These are phyloP conservation scores for Catamblyrhynchus diadema DNA, from an alignment of 2,797 vertebrate genomes.

Conservation along the genomic window DNA sequence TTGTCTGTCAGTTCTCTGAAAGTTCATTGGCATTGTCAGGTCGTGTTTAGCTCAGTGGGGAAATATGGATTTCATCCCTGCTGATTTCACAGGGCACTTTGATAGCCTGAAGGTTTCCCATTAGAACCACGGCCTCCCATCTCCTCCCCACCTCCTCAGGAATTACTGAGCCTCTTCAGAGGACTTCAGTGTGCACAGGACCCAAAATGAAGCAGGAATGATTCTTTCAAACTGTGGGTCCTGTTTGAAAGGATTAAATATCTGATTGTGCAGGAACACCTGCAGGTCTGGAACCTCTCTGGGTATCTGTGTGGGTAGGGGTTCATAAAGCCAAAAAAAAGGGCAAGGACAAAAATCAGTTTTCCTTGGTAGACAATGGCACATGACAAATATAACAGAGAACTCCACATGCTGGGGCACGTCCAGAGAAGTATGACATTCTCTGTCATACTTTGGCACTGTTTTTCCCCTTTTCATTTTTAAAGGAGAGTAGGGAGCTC, in stretches of 20 bases:
- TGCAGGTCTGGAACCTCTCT: background rate
- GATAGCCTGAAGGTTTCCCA: constrained; percentile 43
- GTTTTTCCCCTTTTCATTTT: background rate
- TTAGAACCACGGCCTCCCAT: constrained; percentile 1
- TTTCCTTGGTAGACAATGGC: background rate
- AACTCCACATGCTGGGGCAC: background rate
- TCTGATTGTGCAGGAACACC: background rate
- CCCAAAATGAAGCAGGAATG: background rate
- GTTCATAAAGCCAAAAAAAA: background rate
- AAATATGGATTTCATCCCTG: constrained; percentile 66
- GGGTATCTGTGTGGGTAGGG: background rate
- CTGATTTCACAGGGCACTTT: constrained; percentile 51
- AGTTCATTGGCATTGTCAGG: constrained; percentile 77
- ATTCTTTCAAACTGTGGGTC: background rate
- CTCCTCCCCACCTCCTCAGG: constrained; percentile 32
- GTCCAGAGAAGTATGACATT: background rate
- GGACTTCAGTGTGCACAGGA: constrained; percentile 17
- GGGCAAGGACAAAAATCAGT: background rate
- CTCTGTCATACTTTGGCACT: background rate
- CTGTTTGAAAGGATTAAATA: background rate
- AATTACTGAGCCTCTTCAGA: background rate
- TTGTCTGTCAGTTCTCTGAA: constrained; percentile 73
- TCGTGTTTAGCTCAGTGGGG: constrained; percentile 72
- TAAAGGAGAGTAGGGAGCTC: background rate
- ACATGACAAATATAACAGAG: fast-evolving